Evolutionary conservation across 2,888 invertebrate species (phyloP), one percentile per base, ranked within the genome.

Genomic region (Archips crataeganus): DNA sequence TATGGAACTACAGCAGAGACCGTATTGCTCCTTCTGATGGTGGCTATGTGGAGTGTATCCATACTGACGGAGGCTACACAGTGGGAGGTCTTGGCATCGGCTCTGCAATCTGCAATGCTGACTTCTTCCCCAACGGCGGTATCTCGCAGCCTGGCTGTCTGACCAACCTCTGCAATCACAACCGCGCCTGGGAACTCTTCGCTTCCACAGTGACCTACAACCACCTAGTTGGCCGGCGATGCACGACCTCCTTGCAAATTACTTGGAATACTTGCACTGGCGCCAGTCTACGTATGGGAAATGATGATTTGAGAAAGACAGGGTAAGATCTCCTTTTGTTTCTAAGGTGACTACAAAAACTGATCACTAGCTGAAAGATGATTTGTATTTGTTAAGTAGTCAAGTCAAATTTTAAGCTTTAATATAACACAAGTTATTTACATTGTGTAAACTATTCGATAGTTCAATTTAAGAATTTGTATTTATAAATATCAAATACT

Each of bases 91-190:
- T 76, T 10, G 79, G 79, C 0, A 77, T 78, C n/a, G 77, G 77
- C 1, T 15, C 36, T 0, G 51, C 76, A 0, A 61, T 93, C 23
- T 94, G 92, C 3, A 89, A 93, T 77, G 91, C 85, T 2, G 96
- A 96, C 83, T 96, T 96, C 84, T 96, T 95, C 92, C 95, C 95
- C 34, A 96, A 96, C 77, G 93, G 94, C 60, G 96, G 96, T 0
- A 87, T 79, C 68, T 84, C 82, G 13, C 90, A 91, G 67, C 91
- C 92, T 2, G 90, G 88, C 1, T 93, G 92, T 70, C 1, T 84
- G 0, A 82, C 84, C 5, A 85, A 79, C 60, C 36, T 90, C 5
- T 92, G 92, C 78, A 71, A 71, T 75, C 92, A 92, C 76, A 87
- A 90, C 72, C 87, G 89, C 9, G 87, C 92, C 5, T 91, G 87